phyloP scores from a whole-genome alignment of 2,888 invertebrate species.

The Argyresthia goedartella region DNA sequence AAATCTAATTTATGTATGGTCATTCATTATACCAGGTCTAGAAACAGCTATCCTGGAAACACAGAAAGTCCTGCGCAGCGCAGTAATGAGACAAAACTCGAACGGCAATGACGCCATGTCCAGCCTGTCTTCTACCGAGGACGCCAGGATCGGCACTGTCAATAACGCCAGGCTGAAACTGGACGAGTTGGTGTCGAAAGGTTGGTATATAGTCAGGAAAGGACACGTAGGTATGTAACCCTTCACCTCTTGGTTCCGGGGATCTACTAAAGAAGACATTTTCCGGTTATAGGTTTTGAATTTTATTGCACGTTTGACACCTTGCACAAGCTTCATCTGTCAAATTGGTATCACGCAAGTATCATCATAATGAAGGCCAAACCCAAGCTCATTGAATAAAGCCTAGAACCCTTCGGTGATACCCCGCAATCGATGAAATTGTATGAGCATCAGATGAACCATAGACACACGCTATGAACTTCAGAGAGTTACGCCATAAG shows the following conservation, averaged over 20 bases:
- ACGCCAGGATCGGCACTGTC: conserved; percentile 26
- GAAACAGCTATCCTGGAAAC: conserved; percentile 72
- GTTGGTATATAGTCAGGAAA: conserved; percentile 25
- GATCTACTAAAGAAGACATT: too few relatives aligned
- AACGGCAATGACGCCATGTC: conserved; percentile 15
- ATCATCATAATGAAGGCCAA: too few relatives aligned
- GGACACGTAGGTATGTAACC: not conserved
- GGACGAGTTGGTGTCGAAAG: conserved; percentile 48
- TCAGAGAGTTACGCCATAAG: too few relatives aligned
- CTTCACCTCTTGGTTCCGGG: not conserved
- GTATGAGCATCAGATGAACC: too few relatives aligned
- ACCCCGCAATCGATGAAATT: too few relatives aligned
- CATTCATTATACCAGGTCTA: conserved; percentile 33
- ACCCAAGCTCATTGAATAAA: too few relatives aligned
- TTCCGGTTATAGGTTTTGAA: too few relatives aligned
- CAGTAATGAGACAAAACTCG: conserved; percentile 22
- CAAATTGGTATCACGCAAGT: too few relatives aligned
- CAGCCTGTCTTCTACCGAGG: conserved; percentile 35
- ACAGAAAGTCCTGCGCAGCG: conserved; percentile 67
- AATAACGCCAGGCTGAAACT: conserved; percentile 36
- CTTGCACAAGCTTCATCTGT: too few relatives aligned
- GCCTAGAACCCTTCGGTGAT: too few relatives aligned
- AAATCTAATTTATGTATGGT: not conserved
- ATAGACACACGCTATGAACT: too few relatives aligned
- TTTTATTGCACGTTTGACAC: too few relatives aligned